Percentiles rank a stretch among this genome's conserved stretches.
Conservation (phyloP, 1,140 invertebrate species). For the Drosophila tropicalis region DNA sequence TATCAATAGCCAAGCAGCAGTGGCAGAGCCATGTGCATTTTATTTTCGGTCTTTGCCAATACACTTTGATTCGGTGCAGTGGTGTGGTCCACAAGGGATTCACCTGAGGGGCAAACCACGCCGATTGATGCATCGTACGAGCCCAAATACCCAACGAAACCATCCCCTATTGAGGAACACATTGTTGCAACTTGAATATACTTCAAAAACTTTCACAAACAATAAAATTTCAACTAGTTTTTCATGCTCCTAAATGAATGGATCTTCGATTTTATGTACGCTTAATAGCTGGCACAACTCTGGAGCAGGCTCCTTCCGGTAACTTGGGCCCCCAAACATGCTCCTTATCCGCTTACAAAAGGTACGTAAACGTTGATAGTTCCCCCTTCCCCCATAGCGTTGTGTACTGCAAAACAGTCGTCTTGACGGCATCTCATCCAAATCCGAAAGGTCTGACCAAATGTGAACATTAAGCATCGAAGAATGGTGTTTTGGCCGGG, state of each 20-base stretch:
- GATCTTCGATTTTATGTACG: not conserved
- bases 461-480: not conserved
- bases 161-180: no score
- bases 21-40: slow-evolving; percentile 55
- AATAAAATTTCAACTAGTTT: no score
- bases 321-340: not conserved
- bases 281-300: not conserved
- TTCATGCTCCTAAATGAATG: no score
- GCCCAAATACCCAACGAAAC: no score
- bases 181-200: no score
- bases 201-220: no score
- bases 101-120: not conserved
- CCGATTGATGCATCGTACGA: not conserved
- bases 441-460: not conserved
- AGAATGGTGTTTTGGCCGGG: not conserved
- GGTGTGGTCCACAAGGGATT: slow-evolving; percentile 3
- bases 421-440: not conserved
- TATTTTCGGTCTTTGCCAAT: slow-evolving; percentile 70
- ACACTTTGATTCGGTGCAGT: slow-evolving; percentile 48
- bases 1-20: slow-evolving; percentile 62
- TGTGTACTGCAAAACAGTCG: not conserved
- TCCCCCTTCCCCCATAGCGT: not conserved
- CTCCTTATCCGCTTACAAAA: not conserved
- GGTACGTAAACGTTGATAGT: not conserved
- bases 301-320: not conserved